Evolutionary conservation across 2,888 invertebrate genomes (phyloP).

Genomic region (Heteromurus nitidus): DNA sequence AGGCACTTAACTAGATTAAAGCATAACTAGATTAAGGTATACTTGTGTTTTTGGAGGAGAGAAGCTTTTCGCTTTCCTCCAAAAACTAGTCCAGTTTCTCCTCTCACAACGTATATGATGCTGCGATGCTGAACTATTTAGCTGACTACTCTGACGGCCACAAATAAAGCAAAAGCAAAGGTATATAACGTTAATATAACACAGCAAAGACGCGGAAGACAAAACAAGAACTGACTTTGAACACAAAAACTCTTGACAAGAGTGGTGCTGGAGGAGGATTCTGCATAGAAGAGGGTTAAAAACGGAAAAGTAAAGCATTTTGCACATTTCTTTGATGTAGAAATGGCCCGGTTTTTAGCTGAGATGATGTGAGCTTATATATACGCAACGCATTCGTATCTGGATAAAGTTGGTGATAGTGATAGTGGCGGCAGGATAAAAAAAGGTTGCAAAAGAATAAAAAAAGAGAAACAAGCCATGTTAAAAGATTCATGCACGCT

Average conservation of each 20-base stretch:
- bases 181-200: background rate
- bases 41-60: conserved; percentile 25
- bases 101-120: background rate
- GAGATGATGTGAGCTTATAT: too few relatives aligned
- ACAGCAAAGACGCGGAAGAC: conserved; percentile 21
- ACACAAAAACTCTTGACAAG: conserved; percentile 26
- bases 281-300: conserved; percentile 17
- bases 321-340: conserved; percentile 21
- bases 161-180: too few relatives aligned
- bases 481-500: conserved; percentile 55
- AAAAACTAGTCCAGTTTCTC: background rate
- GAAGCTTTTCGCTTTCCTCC: background rate
- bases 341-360: too few relatives aligned
- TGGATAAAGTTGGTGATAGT: too few relatives aligned
- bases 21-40: conserved; percentile 58
- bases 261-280: conserved; percentile 22
- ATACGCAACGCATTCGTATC: too few relatives aligned
- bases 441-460: too few relatives aligned
- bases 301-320: conserved; percentile 36
- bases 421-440: too few relatives aligned
- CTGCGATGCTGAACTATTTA: too few relatives aligned
- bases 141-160: too few relatives aligned
- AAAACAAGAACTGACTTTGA: conserved; percentile 21
- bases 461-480: conserved; percentile 35
- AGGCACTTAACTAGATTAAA: conserved; percentile 59